A percentile compares a stretch with the other conserved stretches of the same genome.
Evolutionary conservation across 2,888 invertebrate genomes (phyloP).

Genomic region (Agelastica alni): DNA sequence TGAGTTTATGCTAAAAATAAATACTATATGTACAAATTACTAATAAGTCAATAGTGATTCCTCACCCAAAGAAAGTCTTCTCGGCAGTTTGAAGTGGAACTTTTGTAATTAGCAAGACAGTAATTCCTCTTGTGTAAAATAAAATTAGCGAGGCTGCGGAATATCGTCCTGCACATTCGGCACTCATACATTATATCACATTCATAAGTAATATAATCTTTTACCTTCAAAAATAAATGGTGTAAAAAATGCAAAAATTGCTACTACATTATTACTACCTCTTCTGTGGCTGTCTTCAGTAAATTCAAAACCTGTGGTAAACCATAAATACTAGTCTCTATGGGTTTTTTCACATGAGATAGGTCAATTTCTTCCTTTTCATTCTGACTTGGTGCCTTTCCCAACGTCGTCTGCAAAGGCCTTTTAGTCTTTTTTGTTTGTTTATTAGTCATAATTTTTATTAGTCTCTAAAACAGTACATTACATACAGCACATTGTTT

Average conservation of each 20-base stretch:
- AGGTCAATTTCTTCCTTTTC: conserved; percentile 49
- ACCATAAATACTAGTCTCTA: conserved; percentile 70
- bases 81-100: not conserved
- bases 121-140: conserved; percentile 87
- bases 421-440: conserved; percentile 44
- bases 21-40: too few relatives aligned
- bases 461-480: too few relatives aligned
- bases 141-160: conserved; percentile 85
- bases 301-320: conserved; percentile 73
- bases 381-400: conserved; percentile 42
- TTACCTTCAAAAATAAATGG: conserved; percentile 63
- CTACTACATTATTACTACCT: conserved; percentile 57
- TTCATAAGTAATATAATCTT: conserved; percentile 75
- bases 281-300: conserved; percentile 75
- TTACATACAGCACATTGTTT: too few relatives aligned
- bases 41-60: not conserved
- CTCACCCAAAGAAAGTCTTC: not conserved
- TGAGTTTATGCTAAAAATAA: too few relatives aligned
- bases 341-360: conserved; percentile 63
- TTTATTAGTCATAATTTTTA: conserved; percentile 36
- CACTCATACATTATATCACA: conserved; percentile 91
- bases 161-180: conserved; percentile 82
- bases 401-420: conserved; percentile 48
- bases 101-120: conserved; percentile 65
- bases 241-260: not conserved